phyloP scores from a whole-genome alignment of 2,888 invertebrate species.

The Epistrophella euchroma region DNA sequence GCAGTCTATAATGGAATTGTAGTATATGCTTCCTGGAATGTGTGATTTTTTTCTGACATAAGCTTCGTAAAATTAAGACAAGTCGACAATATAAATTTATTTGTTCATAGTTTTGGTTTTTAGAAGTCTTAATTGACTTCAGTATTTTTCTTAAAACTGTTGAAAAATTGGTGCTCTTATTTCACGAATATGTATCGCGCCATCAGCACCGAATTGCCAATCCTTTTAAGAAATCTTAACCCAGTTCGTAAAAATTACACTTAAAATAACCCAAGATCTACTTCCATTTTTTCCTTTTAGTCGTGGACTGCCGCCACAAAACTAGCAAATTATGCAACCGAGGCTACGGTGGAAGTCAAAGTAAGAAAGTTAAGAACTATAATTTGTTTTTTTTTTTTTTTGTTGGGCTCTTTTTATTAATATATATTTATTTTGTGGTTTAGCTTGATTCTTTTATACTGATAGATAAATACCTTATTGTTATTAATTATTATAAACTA shows the following conservation, averaged over 20 bases:
- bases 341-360: constrained; percentile 83
- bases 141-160: not conserved
- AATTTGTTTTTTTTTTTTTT: too few relatives aligned
- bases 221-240: constrained; percentile 38
- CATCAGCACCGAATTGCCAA: constrained; percentile 43
- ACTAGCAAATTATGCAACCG: constrained; percentile 83
- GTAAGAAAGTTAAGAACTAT: constrained; percentile 78
- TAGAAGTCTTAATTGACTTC: not conserved
- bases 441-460: too few relatives aligned
- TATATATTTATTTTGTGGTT: too few relatives aligned
- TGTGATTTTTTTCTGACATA: too few relatives aligned
- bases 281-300: constrained; percentile 81
- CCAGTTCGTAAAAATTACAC: constrained; percentile 43
- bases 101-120: not conserved
- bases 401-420: too few relatives aligned
- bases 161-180: not conserved
- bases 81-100: too few relatives aligned
- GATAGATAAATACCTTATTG: too few relatives aligned
- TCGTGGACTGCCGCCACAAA: constrained; percentile 80
- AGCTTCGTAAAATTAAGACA: too few relatives aligned
- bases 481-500: too few relatives aligned
- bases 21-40: too few relatives aligned
- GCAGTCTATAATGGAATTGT: too few relatives aligned
- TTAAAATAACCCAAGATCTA: constrained; percentile 75
- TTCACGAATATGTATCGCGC: constrained; percentile 44